Evolutionary conservation across 1,140 invertebrate species (phyloP).

Genomic region (Yoshiicerus persimilis): DNA sequence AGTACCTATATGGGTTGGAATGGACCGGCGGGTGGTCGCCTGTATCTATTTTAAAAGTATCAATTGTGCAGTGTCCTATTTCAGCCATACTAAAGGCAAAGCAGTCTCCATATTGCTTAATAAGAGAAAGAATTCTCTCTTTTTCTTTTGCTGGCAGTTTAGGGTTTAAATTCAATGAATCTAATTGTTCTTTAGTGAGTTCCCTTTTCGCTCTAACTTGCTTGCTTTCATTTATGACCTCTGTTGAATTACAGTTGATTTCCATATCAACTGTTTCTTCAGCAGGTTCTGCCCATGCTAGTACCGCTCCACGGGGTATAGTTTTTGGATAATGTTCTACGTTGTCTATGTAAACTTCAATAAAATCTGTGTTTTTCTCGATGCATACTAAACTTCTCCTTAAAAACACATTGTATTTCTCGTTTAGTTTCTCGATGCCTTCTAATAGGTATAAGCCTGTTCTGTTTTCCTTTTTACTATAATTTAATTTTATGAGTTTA

Average conservation of each 20-base stretch:
- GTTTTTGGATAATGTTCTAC: neutral
- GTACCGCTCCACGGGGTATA: neutral
- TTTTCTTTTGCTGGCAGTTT: neutral
- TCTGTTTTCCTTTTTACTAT: neutral
- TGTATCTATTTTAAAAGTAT: slow-evolving; percentile 42
- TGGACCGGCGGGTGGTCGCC: neutral
- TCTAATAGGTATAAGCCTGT: neutral
- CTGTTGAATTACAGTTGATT: neutral
- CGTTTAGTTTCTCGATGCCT: neutral
- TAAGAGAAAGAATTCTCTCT: neutral
- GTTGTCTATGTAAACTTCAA: neutral
- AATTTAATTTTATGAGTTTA: neutral
- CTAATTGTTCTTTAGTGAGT: neutral
- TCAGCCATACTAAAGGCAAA: neutral
- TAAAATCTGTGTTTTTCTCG: neutral
- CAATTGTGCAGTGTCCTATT: neutral
- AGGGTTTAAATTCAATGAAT: neutral
- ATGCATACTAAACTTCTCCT: neutral
- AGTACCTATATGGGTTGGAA: slow-evolving; percentile 20
- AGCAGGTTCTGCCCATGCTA: neutral
- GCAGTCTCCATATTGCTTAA: neutral
- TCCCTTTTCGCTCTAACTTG: neutral
- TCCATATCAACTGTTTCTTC: neutral
- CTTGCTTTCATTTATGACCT: neutral
- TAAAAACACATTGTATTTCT: neutral